phyloP scores from a whole-genome alignment of 2,888 invertebrate species.

The Lysandra bellargus region DNA sequence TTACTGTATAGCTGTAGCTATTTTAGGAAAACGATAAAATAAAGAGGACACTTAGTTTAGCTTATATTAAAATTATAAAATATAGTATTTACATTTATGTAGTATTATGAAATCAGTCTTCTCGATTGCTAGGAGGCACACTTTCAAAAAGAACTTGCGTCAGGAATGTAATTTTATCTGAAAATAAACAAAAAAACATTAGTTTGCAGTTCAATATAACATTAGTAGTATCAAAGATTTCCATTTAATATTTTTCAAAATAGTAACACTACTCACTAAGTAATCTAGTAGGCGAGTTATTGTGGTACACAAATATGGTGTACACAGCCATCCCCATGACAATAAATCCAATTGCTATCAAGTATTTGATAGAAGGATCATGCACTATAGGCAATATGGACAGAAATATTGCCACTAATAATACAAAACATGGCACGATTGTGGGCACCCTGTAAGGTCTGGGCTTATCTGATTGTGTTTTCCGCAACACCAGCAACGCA shows the following conservation, averaged over 20 bases:
- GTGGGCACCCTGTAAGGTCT: slow-evolving; percentile 89
- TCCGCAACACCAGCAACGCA: slow-evolving; percentile 86
- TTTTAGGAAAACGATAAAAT: background rate
- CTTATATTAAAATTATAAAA: slow-evolving; percentile 31
- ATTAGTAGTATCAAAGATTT: background rate
- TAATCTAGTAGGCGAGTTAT: slow-evolving; percentile 81
- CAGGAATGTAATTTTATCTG: slow-evolving; percentile 83
- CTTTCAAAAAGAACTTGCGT: slow-evolving; percentile 85
- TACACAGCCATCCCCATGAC: slow-evolving; percentile 85
- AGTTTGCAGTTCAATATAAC: slow-evolving; percentile 22
- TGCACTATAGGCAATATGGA: slow-evolving; percentile 87
- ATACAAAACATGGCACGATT: slow-evolving; percentile 85
- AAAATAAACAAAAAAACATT: slow-evolving; percentile 50
- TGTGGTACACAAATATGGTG: slow-evolving; percentile 87
- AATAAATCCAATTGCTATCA: slow-evolving; percentile 87
- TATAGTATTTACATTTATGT: slow-evolving; percentile 35
- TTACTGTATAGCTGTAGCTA: background rate
- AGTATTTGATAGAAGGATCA: slow-evolving; percentile 87
- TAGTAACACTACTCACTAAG: slow-evolving; percentile 76
- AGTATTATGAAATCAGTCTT: slow-evolving; percentile 61
- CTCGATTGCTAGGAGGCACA: slow-evolving; percentile 80
- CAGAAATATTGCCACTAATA: slow-evolving; percentile 85
- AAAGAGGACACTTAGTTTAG: background rate
- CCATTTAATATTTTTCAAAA: background rate
- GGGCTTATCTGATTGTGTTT: slow-evolving; percentile 83